Evolutionary conservation across 2,113 vertebrate species (phyloP).

Genomic region (Pyxicephalus adspersus): DNA sequence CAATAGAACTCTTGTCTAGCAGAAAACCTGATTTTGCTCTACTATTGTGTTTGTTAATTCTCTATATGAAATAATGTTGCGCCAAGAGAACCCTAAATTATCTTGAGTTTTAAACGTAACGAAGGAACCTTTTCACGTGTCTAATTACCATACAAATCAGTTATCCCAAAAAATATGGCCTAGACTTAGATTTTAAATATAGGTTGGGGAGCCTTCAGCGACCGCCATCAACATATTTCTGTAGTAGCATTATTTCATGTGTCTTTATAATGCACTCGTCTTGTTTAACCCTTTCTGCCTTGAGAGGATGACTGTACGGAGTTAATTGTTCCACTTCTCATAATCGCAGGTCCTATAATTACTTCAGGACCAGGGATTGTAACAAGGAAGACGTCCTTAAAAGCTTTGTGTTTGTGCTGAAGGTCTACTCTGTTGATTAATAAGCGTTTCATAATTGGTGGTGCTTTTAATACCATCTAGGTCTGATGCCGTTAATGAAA

Average conservation of each 20-base stretch:
- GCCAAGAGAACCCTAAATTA: conserved; percentile 31
- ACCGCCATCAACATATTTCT: conserved; percentile 40
- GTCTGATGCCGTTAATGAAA: conserved; percentile 86
- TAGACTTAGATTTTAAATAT: conserved; percentile 12
- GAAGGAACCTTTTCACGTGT: conserved; percentile 18
- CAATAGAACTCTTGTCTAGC: neutral
- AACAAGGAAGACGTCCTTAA: conserved; percentile 59
- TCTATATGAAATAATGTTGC: conserved; percentile 28
- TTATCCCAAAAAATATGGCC: conserved; percentile 40
- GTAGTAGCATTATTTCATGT: conserved; percentile 16
- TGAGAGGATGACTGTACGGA: neutral
- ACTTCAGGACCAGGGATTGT: conserved; percentile 60
- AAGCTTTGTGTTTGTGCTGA: conserved; percentile 64
- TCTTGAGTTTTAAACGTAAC: conserved; percentile 29
- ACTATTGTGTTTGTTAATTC: conserved; percentile 30
- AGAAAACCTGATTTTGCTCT: neutral
- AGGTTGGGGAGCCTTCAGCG: conserved; percentile 39
- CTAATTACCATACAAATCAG: conserved; percentile 47
- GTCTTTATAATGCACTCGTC: neutral
- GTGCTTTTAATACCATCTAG: conserved; percentile 84
- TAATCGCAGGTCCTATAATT: conserved; percentile 7
- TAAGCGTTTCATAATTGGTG: conserved; percentile 83
- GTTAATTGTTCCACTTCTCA: conserved; percentile 22
- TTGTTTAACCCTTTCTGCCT: conserved; percentile 13
- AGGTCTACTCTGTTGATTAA: conserved; percentile 81